Conservation (phyloP, 2,888 invertebrate genomes). For the Agriotes lineatus region DNA sequence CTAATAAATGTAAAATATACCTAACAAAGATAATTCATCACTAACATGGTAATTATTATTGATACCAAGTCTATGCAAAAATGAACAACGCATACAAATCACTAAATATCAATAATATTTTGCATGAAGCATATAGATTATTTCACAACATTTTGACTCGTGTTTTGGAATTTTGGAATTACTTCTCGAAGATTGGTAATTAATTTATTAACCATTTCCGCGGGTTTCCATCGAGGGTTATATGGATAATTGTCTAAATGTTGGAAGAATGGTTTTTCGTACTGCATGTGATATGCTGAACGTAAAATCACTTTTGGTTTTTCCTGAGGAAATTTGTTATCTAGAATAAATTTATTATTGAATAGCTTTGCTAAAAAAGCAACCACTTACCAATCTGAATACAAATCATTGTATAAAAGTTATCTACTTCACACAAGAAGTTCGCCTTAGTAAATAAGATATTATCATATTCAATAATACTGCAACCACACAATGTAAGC, state of each 20-base stretch:
- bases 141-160: not conserved
- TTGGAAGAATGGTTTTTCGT: slow-evolving; percentile 51
- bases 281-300: slow-evolving; percentile 70
- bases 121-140: too few relatives aligned
- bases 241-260: slow-evolving; percentile 58
- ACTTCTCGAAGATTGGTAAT: slow-evolving; percentile 53
- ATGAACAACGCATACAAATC: too few relatives aligned
- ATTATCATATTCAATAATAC: slow-evolving; percentile 68
- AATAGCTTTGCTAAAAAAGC: not conserved
- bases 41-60: too few relatives aligned
- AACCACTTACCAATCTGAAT: slow-evolving; percentile 68
- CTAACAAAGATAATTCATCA: too few relatives aligned
- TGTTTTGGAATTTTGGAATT: slow-evolving; percentile 48
- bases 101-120: too few relatives aligned
- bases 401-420: slow-evolving; percentile 74
- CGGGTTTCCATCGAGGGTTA: slow-evolving; percentile 54
- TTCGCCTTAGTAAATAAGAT: slow-evolving; percentile 66
- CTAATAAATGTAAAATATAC: too few relatives aligned
- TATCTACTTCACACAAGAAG: slow-evolving; percentile 73
- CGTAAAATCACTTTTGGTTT: slow-evolving; percentile 69
- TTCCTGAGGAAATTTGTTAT: slow-evolving; percentile 69
- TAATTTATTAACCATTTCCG: slow-evolving; percentile 58
- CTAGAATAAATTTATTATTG: slow-evolving; percentile 47
- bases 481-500: slow-evolving; percentile 62
- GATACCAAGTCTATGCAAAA: too few relatives aligned